Base-by-base conservation (phyloP, 2,113 vertebrate species). In the Odocoileus virginianus region DNA sequence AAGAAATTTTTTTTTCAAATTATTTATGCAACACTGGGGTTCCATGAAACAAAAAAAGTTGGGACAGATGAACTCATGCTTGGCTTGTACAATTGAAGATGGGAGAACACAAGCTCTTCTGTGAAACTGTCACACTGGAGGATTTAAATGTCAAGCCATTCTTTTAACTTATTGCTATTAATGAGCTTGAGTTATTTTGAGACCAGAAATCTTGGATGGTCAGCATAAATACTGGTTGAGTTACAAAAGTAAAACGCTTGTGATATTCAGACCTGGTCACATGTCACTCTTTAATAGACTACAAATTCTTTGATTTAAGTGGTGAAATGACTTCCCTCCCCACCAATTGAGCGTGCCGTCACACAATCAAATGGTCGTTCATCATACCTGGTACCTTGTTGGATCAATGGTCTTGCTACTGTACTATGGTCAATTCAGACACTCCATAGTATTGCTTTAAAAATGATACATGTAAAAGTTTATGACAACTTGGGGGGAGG, bases 381-480 rank as follows among this genome's bases (percentile, higher is more conserved):
- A 86, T 98, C 97, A 97, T 40, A 21, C 81, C 94, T 96, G 40
- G 47, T 33, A 81, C 76, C 74, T 97, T 97, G 96, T 92, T 83
- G 84, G 85, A 85, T 94, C 87, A 88, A 96, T 57, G 8, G 95
- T 88, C 95, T 82, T 84, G 91, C 61, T 74, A 95, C 83, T 71
- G 25, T 21, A 5, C 5, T 27, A 86, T 0, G 4, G 57, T 85
- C 10, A 5, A 47, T 74, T 95, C 74, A 90, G 97, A 97, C 33
- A 33, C 1, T 2, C 2, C 17, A 8, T 5, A 14, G 91, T 71
- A 95, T 33, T 1, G n/a, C 91, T 97, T 91, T 71, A 94, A 98
- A 98, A 95, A 97, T 67, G 96, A 98, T 93, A 97, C 98, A 98
- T 2, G 12, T 6, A 7, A 57, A 97, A 97, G 92, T 47, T 98